A percentile compares a stretch with the other conserved stretches of the same genome.
phyloP scores from a whole-genome alignment of 2,113 vertebrate species.

The Callithrix jacchus region DNA sequence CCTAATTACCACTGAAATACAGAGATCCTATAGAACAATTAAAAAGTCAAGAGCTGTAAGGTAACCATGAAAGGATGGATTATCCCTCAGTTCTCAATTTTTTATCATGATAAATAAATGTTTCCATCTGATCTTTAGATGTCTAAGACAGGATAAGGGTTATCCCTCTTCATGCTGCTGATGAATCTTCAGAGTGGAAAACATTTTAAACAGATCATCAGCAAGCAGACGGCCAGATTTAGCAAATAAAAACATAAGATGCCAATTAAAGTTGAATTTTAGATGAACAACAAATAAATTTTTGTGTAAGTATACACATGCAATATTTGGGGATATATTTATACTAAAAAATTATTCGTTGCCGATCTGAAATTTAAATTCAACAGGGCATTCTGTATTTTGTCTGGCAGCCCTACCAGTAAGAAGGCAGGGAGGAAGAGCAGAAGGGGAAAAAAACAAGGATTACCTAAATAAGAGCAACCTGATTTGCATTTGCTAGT shows the following conservation, averaged over 20 bases:
- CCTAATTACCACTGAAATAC: background rate
- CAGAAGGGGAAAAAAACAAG: background rate
- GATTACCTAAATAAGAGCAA: background rate
- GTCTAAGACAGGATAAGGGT: background rate
- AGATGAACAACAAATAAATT: background rate
- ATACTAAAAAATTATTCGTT: background rate
- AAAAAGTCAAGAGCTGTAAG: background rate
- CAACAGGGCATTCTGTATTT: background rate
- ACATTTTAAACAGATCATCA: background rate
- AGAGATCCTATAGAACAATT: background rate
- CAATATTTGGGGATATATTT: background rate
- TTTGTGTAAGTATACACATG: background rate
- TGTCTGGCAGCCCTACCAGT: background rate
- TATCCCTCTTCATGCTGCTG: background rate
- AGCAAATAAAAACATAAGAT: background rate
- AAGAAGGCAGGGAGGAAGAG: background rate
- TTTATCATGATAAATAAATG: background rate
- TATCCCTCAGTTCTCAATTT: background rate
- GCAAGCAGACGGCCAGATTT: background rate
- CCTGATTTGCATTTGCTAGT: background rate
- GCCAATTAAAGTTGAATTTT: background rate
- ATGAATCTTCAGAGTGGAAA: background rate
- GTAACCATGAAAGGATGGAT: background rate
- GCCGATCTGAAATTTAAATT: slow-evolving; percentile 2
- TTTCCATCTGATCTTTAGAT: background rate